These are phyloP conservation scores for Natator depressus DNA, from an alignment of 2,113 vertebrate species.

Conservation along the genomic window DNA sequence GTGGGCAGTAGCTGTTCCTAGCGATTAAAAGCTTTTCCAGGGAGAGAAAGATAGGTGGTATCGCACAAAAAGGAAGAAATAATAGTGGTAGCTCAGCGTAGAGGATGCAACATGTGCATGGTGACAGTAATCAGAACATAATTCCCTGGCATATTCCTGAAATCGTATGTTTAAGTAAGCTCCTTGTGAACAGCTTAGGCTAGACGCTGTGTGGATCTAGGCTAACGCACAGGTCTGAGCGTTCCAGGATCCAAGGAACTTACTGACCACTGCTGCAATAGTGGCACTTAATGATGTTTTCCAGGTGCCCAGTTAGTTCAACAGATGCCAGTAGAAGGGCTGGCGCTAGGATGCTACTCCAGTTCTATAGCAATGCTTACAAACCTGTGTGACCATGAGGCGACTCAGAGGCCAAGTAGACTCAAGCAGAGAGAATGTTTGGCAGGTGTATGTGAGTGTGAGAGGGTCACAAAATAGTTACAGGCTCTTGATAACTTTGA, in stretches of 20 bases:
- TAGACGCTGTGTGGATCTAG: too few species aligned
- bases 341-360: not conserved
- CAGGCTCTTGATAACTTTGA: not conserved
- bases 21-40: not conserved
- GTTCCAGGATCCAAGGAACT: not conserved
- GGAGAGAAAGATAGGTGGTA: fast-evolving
- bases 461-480: not conserved
- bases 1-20: fast-evolving
- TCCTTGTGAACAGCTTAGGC: not conserved
- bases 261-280: not conserved
- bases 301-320: not conserved
- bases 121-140: not conserved
- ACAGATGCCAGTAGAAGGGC: not conserved
- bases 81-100: fast-evolving
- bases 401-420: not conserved
- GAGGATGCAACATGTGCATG: not conserved
- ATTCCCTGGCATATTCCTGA: not conserved
- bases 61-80: not conserved
- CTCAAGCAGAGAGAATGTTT: not conserved
- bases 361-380: fast-evolving
- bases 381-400: fast-evolving
- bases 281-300: not conserved
- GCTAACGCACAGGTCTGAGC: not conserved
- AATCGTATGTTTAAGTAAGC: not conserved
- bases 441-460: not conserved